These are phyloP conservation scores for Biston stratarius DNA, from an alignment of 2,888 invertebrate genomes.

Conservation along the genomic window DNA sequence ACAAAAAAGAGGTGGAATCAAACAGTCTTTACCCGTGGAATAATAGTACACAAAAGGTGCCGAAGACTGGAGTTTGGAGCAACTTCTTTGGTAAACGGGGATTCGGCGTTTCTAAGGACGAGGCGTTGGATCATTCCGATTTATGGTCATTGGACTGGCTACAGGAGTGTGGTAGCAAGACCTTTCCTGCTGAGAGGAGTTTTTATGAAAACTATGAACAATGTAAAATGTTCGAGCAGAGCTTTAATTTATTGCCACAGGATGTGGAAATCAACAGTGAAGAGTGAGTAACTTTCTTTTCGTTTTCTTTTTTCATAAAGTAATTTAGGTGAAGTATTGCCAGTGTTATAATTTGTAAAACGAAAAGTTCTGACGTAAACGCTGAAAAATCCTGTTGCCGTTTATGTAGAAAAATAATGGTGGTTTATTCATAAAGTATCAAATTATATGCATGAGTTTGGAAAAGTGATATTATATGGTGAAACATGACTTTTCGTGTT, in stretches of 20 bases:
- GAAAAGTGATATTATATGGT: too few species aligned
- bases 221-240: slow-evolving; percentile 68
- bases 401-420: too few species aligned
- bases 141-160: slow-evolving; percentile 64
- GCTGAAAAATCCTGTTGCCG: too few species aligned
- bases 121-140: slow-evolving; percentile 59
- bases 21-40: slow-evolving; percentile 80
- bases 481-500: too few species aligned
- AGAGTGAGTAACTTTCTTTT: slow-evolving; percentile 56
- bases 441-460: too few species aligned
- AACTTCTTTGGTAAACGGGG: slow-evolving; percentile 73
- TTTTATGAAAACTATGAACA: slow-evolving; percentile 72
- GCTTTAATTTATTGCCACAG: slow-evolving; percentile 49
- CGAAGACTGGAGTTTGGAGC: slow-evolving; percentile 61
- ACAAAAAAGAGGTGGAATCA: slow-evolving; percentile 67
- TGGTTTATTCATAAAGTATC: too few species aligned
- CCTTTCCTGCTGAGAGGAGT: slow-evolving; percentile 70
- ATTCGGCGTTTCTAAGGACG: slow-evolving; percentile 61
- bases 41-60: slow-evolving; percentile 68
- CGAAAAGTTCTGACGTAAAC: too few species aligned
- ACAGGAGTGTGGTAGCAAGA: slow-evolving; percentile 66
- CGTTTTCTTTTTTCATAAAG: background rate
- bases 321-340: too few species aligned
- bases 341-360: too few species aligned
- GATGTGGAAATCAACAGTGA: slow-evolving; percentile 53